Evolutionary conservation across 2,113 vertebrate genomes (phyloP), one percentile per base, ranked within the genome.

Genomic region (Clarias macrocephalus): DNA sequence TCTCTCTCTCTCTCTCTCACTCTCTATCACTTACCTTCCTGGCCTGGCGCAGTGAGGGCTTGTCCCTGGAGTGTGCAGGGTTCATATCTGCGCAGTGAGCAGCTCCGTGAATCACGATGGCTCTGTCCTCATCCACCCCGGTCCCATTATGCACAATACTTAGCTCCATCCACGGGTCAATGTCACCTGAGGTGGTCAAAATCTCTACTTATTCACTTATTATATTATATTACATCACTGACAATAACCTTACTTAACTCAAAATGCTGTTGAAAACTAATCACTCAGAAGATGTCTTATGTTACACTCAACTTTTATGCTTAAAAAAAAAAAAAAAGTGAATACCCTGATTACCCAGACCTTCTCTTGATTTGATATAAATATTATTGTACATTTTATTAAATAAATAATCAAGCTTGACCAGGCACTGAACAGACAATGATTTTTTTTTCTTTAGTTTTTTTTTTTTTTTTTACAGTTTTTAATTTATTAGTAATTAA

Each of bases 31-130:
- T 2, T 68, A 95, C 96, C 94, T 92, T 63, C 86, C 93, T 92
- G 30, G 94, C 95, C 37, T 79, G 86, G 70, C 25, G 89, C 75
- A 96, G 94, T 0, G 94, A 89, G 28, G 28, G 8, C 2, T 91
- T 93, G 81, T 96, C 95, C 0, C 54, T 21, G 9, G 79, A 6
- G 21, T 25, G 52, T 16, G 77, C 10, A 0, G 86, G 79, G 65
- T 30, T 82, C 96, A 96, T 95, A 80, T 96, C 92, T 0, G 94
- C 94, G 33, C 96, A 96, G 91, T 95, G 95, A 52, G 96, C 92
- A 0, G 95, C 89, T 83, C 93, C 91, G 0, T 90, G n/a, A 68
- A 96, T 96, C 85, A 95, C 88, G 42, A 96, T 37, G 3, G 91
- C 92, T 65, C 84, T 83, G 62, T 91, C 91, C 0, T 86, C 82